Conservation (phyloP, 2,797 vertebrate species). For the Sebastes steindachneri region DNA sequence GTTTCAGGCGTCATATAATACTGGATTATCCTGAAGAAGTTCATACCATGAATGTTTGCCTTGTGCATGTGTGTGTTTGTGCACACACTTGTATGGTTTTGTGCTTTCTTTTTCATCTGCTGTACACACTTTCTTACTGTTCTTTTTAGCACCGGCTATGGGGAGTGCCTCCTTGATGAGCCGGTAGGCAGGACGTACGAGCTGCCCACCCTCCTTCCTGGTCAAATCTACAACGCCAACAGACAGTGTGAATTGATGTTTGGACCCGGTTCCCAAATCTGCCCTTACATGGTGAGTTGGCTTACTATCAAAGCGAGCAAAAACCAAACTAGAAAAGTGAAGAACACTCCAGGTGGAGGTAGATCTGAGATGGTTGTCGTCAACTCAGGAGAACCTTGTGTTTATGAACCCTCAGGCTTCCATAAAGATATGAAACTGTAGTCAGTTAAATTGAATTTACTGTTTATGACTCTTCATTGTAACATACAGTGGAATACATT, state of each 20-base stretch:
- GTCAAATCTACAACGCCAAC: conserved; percentile 92
- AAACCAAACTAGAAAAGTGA: background rate
- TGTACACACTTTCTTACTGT: background rate
- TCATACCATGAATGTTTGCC: background rate
- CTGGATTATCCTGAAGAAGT: conserved; percentile 5
- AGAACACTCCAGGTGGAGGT: background rate
- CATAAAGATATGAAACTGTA: background rate
- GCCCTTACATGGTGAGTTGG: conserved; percentile 91
- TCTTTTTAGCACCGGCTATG: conserved; percentile 90
- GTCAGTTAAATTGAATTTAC: background rate
- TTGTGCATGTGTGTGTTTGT: background rate
- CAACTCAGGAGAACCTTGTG: background rate
- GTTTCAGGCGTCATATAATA: conserved; percentile 27
- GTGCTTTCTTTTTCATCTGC: conserved; percentile 16
- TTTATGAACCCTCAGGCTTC: background rate
- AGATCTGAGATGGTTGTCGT: background rate
- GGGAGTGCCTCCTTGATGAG: conserved; percentile 95
- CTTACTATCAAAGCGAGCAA: background rate
- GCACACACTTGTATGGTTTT: background rate
- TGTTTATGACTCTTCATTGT: background rate
- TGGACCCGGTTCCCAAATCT: conserved; percentile 95
- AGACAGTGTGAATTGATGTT: conserved; percentile 97
- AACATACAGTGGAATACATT: background rate
- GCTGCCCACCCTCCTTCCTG: conserved; percentile 90
- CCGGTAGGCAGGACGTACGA: conserved; percentile 88